Percentiles rank a stretch among this genome's conserved stretches.
Evolutionary conservation across 1,140 invertebrate genomes (phyloP).

Genomic region (Pissodes strobi): DNA sequence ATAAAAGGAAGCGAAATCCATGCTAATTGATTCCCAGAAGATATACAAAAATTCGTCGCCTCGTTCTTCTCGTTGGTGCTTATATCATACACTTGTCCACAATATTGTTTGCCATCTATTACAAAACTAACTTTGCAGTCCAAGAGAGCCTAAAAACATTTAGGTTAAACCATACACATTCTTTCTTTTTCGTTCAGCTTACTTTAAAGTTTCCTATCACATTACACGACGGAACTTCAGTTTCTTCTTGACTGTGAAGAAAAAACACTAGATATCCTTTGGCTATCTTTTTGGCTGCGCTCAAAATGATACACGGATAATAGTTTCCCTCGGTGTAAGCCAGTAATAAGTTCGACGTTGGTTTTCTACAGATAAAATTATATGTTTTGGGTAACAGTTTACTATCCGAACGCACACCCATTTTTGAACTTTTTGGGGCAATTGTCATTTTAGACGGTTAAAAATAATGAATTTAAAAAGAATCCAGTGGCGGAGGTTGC

Average conservation of each 20-base stretch:
- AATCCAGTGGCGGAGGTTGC: no score
- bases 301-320: slow-evolving; percentile 16
- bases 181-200: neutral
- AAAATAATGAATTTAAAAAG: no score
- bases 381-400: no score
- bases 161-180: neutral
- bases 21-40: neutral
- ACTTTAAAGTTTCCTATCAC: slow-evolving; percentile 19
- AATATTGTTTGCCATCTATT: neutral
- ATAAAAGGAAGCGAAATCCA: slow-evolving; percentile 18
- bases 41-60: slow-evolving; percentile 6
- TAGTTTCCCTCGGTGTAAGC: slow-evolving; percentile 13
- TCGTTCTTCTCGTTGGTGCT: neutral
- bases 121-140: slow-evolving; percentile 9
- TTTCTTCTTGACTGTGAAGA: slow-evolving; percentile 12
- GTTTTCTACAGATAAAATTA: slow-evolving; percentile 8
- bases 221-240: neutral
- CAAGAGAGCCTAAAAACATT: slow-evolving; percentile 8
- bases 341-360: slow-evolving; percentile 7
- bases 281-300: neutral
- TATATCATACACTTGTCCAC: slow-evolving; percentile 1
- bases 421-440: no score
- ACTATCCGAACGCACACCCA: no score
- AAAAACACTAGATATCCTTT: slow-evolving; percentile 14
- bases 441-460: no score